Percentiles rank a stretch among this genome's conserved stretches.
These are phyloP conservation scores for Phymatocera aterrima DNA, from an alignment of 2,888 invertebrate genomes.

Conservation along the genomic window DNA sequence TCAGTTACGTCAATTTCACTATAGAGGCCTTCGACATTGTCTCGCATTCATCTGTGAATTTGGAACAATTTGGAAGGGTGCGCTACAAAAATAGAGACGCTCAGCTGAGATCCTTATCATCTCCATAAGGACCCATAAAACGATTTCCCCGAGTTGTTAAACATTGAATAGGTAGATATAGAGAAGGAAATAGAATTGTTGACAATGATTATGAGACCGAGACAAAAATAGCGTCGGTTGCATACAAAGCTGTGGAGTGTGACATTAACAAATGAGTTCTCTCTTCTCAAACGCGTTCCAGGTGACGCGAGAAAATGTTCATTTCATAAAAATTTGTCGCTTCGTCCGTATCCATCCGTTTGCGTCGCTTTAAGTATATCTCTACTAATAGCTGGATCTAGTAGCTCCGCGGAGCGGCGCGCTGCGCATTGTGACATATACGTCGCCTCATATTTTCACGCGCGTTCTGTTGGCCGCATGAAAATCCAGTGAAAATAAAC, in stretches of 20 bases:
- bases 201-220: slow-evolving; percentile 25
- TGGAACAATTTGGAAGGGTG: not conserved
- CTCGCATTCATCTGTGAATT: too few relatives aligned
- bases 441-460: slow-evolving; percentile 37
- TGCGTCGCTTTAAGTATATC: slow-evolving; percentile 37
- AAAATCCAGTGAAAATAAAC: slow-evolving; percentile 42
- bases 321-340: slow-evolving; percentile 45
- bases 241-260: slow-evolving; percentile 1
- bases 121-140: not conserved
- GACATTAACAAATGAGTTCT: slow-evolving; percentile 36
- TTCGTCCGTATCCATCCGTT: slow-evolving; percentile 42
- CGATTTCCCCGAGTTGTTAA: not conserved
- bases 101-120: not conserved
- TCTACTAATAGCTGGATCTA: slow-evolving; percentile 43
- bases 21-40: too few relatives aligned
- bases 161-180: not conserved
- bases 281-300: slow-evolving; percentile 38
- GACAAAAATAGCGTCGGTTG: slow-evolving; percentile 22
- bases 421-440: slow-evolving; percentile 18
- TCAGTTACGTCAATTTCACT: too few relatives aligned
- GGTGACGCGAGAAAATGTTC: slow-evolving; percentile 41
- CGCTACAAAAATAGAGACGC: not conserved
- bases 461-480: slow-evolving; percentile 29
- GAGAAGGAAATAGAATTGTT: slow-evolving; percentile 3
- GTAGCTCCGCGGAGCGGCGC: not conserved